A percentile compares a stretch with the other conserved stretches of the same genome.
These are phyloP conservation scores for Meandrina meandrites DNA, from an alignment of 92 coral and sea anemone genomes.

Conservation along the genomic window DNA sequence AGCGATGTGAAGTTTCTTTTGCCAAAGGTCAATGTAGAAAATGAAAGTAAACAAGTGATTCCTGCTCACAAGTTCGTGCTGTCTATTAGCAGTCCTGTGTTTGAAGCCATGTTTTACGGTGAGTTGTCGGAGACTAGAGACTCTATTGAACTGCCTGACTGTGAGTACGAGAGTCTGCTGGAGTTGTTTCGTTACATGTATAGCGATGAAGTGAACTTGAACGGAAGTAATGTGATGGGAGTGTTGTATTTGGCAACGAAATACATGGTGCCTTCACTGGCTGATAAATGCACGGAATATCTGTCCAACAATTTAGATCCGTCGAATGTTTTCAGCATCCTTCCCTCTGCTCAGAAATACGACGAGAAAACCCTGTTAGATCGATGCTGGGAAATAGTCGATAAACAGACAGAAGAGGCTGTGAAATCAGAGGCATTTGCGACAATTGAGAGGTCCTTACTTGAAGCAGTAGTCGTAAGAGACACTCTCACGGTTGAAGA, in stretches of 20 bases:
- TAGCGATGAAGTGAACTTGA: slow-evolving; percentile 51
- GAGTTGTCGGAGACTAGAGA: slow-evolving; percentile 45
- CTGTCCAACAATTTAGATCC: neutral
- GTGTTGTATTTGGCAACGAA: slow-evolving; percentile 63
- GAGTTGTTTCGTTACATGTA: slow-evolving; percentile 59
- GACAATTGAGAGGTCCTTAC: neutral
- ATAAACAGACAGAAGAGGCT: slow-evolving; percentile 16
- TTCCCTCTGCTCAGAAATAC: neutral
- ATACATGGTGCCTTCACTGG: slow-evolving; percentile 58
- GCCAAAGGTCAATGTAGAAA: neutral
- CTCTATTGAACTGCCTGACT: slow-evolving; percentile 35
- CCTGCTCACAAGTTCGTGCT: slow-evolving; percentile 58
- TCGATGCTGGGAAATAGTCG: neutral
- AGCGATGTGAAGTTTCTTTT: slow-evolving; percentile 55
- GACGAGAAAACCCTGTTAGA: neutral
- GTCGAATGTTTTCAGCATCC: neutral
- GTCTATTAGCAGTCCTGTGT: slow-evolving; percentile 56
- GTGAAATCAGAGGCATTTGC: too few species aligned
- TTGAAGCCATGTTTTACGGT: slow-evolving; percentile 68
- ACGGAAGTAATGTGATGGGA: slow-evolving; percentile 41
- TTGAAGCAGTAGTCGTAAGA: neutral
- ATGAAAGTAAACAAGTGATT: slow-evolving; percentile 10
- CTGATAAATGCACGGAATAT: slow-evolving; percentile 41
- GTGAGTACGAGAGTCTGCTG: slow-evolving; percentile 46
- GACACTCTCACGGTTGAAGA: slow-evolving; percentile 31